Evolutionary conservation across 2,797 vertebrate species (phyloP).

Genomic region (Discoglossus pictus): DNA sequence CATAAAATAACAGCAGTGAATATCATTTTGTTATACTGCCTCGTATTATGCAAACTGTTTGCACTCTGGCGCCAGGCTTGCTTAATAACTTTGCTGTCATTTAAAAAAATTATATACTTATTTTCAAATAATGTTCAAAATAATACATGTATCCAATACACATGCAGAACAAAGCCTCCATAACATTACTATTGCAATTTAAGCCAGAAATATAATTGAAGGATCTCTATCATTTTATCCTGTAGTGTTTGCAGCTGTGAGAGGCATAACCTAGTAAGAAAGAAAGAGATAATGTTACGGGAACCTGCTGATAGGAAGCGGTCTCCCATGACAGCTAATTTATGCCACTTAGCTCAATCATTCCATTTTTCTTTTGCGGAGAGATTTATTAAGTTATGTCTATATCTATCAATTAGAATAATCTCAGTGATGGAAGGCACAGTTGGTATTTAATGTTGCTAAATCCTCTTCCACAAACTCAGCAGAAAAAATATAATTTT

Average conservation of each 20-base stretch:
- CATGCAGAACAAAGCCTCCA: constrained; percentile 45
- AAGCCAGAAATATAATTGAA: constrained; percentile 56
- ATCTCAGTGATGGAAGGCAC: constrained; percentile 12
- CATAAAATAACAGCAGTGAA: constrained; percentile 38
- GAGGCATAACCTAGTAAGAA: constrained; percentile 62
- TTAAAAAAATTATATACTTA: constrained; percentile 34
- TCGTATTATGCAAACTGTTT: constrained; percentile 38
- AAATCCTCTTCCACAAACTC: not conserved
- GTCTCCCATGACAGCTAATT: constrained; percentile 60
- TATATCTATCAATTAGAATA: constrained; percentile 50
- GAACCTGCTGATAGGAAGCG: constrained; percentile 59
- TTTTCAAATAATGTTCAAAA: constrained; percentile 24
- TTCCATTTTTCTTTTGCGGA: constrained; percentile 49
- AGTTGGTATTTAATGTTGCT: constrained; percentile 16
- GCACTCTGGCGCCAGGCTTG: constrained; percentile 25
- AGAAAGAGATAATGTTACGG: constrained; percentile 60
- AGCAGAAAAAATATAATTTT: constrained; percentile 14
- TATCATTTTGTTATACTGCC: constrained; percentile 38
- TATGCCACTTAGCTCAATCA: constrained; percentile 53
- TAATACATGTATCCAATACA: constrained; percentile 51
- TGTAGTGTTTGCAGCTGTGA: constrained; percentile 58
- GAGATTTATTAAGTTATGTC: constrained; percentile 51
- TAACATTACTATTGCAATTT: constrained; percentile 41
- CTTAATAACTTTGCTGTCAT: constrained; percentile 51
- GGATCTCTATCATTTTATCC: constrained; percentile 55